Evolutionary conservation across 2,888 invertebrate species (phyloP), one percentile per base, ranked within the genome.

Genomic region (Pseudococcus longispinus): DNA sequence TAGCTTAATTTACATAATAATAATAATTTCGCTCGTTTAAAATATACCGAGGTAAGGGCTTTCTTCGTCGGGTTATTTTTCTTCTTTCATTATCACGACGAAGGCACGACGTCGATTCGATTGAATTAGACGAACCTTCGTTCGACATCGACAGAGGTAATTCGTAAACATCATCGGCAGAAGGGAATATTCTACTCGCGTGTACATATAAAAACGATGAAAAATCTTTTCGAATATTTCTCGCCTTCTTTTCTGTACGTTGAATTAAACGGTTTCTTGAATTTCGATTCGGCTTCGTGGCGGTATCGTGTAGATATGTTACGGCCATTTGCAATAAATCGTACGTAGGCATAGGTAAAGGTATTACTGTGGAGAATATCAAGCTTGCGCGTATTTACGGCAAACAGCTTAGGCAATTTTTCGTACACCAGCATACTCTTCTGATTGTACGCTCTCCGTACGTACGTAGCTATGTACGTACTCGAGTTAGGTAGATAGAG

Each of bases 151-250:
- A 37, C 37, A 9, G 1, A 23, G 23, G 70, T 29, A 70, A 29
- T 70, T 70, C 70, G 70, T 70, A 70, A 70, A 26, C 70, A 29
- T 70, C 70, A 29, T 29, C 29, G 70, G 18, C 70, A 70, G 70
- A 70, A 70, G 70, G 29, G 29, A 70, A 70, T 70, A 18, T 9
- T 37, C 37, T 37, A 4, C 8, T 37, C 37, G 37, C 9, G 9
- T 37, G 37, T 8, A 37, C 37, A 9, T 65, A 26, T 70, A 70
- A 70, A 37, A 70, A 70, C 18, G 70, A 29, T 70, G 70, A 70
- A 70, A 70, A 70, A 70, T 70, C 29, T 26, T 0, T 4, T 29
- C 26, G 70, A 29, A 70, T 70, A 29, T 70, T 29, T 70, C 70
- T 20, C 23, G 37, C 37, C 32, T 37, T 37, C 9, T 37, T 37